Evolutionary conservation across 2,797 vertebrate species (phyloP).

Genomic region (Silurus lanzhouensis): DNA sequence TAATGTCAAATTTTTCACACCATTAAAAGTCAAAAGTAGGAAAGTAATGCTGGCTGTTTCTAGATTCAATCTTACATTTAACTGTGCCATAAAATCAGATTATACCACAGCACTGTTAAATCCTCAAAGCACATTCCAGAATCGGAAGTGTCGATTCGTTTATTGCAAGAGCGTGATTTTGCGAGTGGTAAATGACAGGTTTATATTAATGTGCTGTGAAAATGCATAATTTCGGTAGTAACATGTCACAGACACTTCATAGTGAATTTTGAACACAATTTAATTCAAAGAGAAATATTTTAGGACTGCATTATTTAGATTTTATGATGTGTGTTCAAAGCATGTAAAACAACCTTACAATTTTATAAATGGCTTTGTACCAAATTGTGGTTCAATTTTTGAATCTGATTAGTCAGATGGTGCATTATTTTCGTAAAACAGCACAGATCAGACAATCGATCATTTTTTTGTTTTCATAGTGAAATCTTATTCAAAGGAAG

Average conservation of each 20-base stretch:
- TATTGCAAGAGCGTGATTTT: not conserved
- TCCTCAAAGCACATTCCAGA: not conserved
- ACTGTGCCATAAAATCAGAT: not conserved
- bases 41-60: not conserved
- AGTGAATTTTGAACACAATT: not conserved
- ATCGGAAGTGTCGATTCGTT: not conserved
- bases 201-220: not conserved
- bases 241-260: not conserved
- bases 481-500: not conserved
- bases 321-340: not conserved
- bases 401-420: not conserved
- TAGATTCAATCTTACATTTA: not conserved
- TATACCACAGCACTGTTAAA: not conserved
- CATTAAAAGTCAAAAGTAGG: not conserved
- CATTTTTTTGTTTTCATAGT: not conserved
- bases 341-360: not conserved
- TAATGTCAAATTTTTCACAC: constrained; percentile 13
- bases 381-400: not conserved
- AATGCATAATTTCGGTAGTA: not conserved
- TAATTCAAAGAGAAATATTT: not conserved
- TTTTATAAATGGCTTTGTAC: not conserved
- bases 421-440: not conserved
- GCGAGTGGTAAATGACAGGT: not conserved
- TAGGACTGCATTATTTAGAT: not conserved
- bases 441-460: not conserved